These are phyloP conservation scores for Strongylocentrotus purpuratus DNA, from an alignment of 35 echinoderm and acorn worm species.

Conservation along the genomic window DNA sequence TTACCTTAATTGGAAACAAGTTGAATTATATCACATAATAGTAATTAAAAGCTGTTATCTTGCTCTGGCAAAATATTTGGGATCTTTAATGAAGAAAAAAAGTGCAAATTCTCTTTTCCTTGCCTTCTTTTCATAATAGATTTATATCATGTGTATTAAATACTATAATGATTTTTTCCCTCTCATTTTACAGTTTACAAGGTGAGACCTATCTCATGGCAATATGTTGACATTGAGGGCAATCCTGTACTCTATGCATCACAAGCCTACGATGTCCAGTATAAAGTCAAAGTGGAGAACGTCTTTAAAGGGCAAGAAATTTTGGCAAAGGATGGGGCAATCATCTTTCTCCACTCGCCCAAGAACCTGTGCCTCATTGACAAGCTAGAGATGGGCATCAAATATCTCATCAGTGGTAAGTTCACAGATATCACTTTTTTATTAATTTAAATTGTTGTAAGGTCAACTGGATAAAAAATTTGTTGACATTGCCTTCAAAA, in stretches of 20 bases:
- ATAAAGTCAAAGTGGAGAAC: slow-evolving; percentile 34
- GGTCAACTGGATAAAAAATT: too few relatives aligned
- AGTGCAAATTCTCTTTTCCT: not conserved
- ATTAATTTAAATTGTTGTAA: too few relatives aligned
- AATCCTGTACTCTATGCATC: not conserved
- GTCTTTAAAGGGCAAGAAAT: slow-evolving; percentile 10
- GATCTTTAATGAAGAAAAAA: not conserved
- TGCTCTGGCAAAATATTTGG: too few relatives aligned
- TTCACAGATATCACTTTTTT: not conserved
- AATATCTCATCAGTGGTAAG: slow-evolving; percentile 46
- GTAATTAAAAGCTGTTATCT: too few relatives aligned
- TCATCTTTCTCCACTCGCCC: slow-evolving; percentile 14
- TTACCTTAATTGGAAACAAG: too few relatives aligned
- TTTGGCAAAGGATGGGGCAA: not conserved
- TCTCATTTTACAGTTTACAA: slow-evolving; percentile 10
- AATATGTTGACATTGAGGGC: not conserved
- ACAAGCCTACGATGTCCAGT: slow-evolving; percentile 27
- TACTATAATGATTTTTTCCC: not conserved
- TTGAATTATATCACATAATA: too few relatives aligned
- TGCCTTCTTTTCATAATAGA: not conserved
- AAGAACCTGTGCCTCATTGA: slow-evolving; percentile 18
- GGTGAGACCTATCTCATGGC: not conserved
- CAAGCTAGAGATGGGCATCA: slow-evolving; percentile 28
- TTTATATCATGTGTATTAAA: not conserved
- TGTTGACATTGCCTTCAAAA: too few relatives aligned